Evolutionary conservation across 2,113 vertebrate genomes (phyloP), one percentile per base, ranked within the genome.

Genomic region (Hemicordylus capensis): DNA sequence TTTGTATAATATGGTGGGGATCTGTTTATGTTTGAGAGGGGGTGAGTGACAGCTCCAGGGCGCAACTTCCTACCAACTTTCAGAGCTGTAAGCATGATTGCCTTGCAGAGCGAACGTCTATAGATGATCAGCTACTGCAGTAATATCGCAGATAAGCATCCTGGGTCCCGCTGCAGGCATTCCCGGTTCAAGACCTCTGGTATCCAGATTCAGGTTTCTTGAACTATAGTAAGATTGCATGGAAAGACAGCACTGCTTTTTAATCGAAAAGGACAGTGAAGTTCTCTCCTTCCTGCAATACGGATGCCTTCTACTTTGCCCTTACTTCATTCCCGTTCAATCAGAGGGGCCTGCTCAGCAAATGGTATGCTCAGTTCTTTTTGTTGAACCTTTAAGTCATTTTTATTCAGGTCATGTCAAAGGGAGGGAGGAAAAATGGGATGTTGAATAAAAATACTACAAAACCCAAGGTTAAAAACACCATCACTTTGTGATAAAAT

Each of bases 401-500:
- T 85, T 85, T 90, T 93, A 94, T 91, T 93, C 92, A 92, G 87
- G 85, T 89, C 90, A 89, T 56, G n/a, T 84, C 85, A 93, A 89
- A 89, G 42, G 48, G 5, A 37, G 85, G n/a, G 84, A 42, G 77
- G 72, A 51, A 86, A 76, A 91, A 85, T 39, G 83, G 81, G 70
- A 72, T 42, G 2, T 63, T 81, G 83, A 84, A 91, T 78, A 87
- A 91, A 89, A 93, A 90, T 58, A 90, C 64, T 86, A 54, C 91
- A 92, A 92, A 84, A 81, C 86, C 76, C 89, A 89, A 92, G 91
- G 92, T 91, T 93, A 93, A 81, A 93, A 6, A 9, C 83, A 86
- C 44, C 84, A 87, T 90, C 85, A 82, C 56, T 92, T 93, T 88
- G 69, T 86, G 82, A 93, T 95, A 89, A 95, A 96, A 95, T 93